phyloP scores from a whole-genome alignment of 2,888 invertebrate genomes.

The Toxonevra muliebris region DNA sequence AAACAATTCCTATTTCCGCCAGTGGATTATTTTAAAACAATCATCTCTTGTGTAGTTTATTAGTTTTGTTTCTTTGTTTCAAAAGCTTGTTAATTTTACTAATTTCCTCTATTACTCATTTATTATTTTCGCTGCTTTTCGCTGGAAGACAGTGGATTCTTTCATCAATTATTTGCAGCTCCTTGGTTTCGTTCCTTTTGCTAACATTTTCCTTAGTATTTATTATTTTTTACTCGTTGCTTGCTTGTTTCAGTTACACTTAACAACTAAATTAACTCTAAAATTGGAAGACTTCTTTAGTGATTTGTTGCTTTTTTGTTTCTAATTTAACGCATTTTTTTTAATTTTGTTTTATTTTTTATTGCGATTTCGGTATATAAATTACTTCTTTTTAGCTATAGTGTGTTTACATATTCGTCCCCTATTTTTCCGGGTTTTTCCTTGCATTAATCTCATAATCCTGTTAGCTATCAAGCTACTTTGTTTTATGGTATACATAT shows the following conservation, averaged over 20 bases:
- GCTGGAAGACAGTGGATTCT: slow-evolving; percentile 27
- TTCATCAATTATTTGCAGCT: not conserved
- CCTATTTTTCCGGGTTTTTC: not conserved
- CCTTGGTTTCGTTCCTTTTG: slow-evolving; percentile 23
- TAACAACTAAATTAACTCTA: slow-evolving; percentile 24
- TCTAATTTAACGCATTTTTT: not conserved
- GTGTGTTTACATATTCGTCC: no score
- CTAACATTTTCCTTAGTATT: slow-evolving; percentile 14
- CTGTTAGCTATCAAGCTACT: not conserved
- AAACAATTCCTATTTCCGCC: not conserved
- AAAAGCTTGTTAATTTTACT: slow-evolving; percentile 24
- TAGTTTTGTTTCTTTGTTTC: no score
- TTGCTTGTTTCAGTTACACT: slow-evolving; percentile 11
- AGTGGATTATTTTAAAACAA: not conserved
- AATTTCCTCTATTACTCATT: not conserved
- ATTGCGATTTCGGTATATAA: no score
- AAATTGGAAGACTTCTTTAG: slow-evolving; percentile 67
- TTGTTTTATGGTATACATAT: not conserved
- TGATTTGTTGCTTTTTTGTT: slow-evolving; percentile 64
- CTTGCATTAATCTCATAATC: not conserved
- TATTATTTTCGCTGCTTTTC: not conserved
- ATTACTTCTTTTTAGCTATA: no score
- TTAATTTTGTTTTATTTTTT: no score
- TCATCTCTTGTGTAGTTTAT: no score
- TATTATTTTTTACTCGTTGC: no score